These are phyloP conservation scores for Stenotaenia linearis DNA, from an alignment of 2,888 invertebrate genomes.

Conservation along the genomic window DNA sequence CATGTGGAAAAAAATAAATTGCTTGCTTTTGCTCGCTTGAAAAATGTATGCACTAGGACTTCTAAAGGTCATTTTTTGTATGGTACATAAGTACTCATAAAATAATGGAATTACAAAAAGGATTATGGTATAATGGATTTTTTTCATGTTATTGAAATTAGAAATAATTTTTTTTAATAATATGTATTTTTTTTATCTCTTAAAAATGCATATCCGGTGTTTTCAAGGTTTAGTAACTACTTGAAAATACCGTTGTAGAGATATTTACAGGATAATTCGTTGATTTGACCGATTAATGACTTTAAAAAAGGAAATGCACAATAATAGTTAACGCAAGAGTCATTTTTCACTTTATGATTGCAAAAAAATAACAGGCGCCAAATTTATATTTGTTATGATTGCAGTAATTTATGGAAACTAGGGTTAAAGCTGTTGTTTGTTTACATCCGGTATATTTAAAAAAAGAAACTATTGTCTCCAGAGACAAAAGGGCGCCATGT, in stretches of 20 bases:
- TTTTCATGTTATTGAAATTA: no score
- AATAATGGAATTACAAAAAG: no score
- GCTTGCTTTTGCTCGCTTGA: background rate
- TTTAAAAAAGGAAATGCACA: background rate
- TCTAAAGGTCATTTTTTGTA: background rate
- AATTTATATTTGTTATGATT: no score
- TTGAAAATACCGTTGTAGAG: background rate
- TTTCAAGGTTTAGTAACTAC: background rate
- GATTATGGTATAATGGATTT: no score
- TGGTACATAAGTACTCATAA: no score
- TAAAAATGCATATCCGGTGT: background rate
- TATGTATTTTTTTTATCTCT: background rate
- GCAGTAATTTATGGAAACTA: no score
- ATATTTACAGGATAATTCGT: background rate
- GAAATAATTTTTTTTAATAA: background rate
- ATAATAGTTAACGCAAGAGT: no score
- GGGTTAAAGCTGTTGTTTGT: no score
- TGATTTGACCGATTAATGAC: background rate
- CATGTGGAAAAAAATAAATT: conserved; percentile 15
- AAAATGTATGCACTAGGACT: background rate
- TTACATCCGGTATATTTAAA: background rate
- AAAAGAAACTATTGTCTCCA: background rate
- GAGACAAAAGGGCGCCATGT: background rate
- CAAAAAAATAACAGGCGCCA: no score
- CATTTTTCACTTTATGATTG: no score